Base-by-base conservation (phyloP, 2,888 invertebrate species). In the Gymnosoma rotundatum region DNA sequence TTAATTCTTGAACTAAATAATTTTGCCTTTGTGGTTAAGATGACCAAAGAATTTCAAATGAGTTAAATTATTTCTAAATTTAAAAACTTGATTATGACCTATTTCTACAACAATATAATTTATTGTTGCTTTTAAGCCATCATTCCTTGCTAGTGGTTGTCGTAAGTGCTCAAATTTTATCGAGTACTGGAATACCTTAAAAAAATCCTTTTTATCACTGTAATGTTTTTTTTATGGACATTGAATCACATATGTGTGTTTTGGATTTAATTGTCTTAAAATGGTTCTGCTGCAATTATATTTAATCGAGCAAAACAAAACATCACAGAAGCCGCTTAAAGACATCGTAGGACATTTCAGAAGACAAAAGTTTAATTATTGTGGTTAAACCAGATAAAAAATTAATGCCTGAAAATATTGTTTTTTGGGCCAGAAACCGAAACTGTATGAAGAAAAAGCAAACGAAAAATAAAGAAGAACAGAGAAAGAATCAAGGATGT, bases 331-430 rank as follows among this genome's bases (percentile, higher is more conserved):
- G 83, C 84, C 84, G 86, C 80, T 61, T 63, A 36, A 76, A 81
- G 73, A 69, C 72, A 83, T 73, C 74, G 81, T 84, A 45, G 58
- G 58, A 74, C 45, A 73, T 1, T 56, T 76, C 81, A 84, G 80
- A 78, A 78, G 80, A 84, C 80, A 73, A 86, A 64, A 70, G 58
- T 50, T 63, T 76, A 86, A 86, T 81, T 81, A 78, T 86, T 86
- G 86, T 70, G 86, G 86, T 83, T 86, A 81, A 86, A 86, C 61
- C 83, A 84, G 86, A 86, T 86, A 83, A 74, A 73, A 69, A 81
- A 80, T 84, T 86, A 86, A 86, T 86, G 84, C 86, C 73, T 20
- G 38, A 78, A 86, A 86, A 81, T 83, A 48, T 42, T 42, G 36
- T 58, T 52, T 66, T 36, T 38, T 16, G 50, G 56, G 54, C 36